phyloP scores from a whole-genome alignment of 2,113 vertebrate genomes.

The Chaetodon trifascialis region DNA sequence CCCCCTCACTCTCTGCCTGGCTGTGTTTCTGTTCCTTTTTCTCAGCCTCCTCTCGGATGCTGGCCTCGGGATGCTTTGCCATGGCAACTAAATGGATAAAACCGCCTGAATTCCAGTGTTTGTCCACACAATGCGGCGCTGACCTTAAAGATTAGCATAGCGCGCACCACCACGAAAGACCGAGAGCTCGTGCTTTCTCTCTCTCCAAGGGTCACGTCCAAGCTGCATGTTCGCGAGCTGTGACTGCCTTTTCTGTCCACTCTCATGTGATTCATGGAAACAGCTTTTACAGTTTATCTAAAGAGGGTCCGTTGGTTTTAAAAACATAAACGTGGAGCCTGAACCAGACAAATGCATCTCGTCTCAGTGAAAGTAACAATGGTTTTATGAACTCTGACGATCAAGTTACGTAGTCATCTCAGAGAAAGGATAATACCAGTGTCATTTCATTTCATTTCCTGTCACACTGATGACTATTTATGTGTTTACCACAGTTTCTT shows the following conservation, averaged over 20 bases:
- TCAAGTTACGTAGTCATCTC: neutral
- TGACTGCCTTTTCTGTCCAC: neutral
- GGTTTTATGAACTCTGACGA: constrained; percentile 5
- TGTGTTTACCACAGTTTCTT: neutral
- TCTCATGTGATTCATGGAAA: neutral
- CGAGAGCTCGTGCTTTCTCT: neutral
- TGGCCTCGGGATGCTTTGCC: constrained; percentile 7
- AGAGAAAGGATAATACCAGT: neutral
- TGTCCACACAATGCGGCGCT: constrained; percentile 4
- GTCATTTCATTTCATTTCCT: neutral
- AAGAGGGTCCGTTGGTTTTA: neutral
- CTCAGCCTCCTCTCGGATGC: neutral
- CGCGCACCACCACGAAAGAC: neutral
- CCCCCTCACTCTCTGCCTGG: neutral
- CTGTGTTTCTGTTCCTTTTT: neutral
- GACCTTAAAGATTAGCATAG: neutral
- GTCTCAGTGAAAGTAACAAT: neutral
- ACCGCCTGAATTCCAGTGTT: neutral
- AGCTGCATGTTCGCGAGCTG: neutral
- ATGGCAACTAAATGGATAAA: constrained; percentile 31
- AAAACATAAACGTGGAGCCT: neutral
- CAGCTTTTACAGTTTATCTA: neutral
- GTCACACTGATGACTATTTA: neutral
- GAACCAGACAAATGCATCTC: neutral
- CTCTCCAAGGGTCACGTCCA: neutral